Evolutionary conservation across 35 echinoderm and acorn worm species (phyloP).

Genomic region (Hemicentrotus pulcherrimus): DNA sequence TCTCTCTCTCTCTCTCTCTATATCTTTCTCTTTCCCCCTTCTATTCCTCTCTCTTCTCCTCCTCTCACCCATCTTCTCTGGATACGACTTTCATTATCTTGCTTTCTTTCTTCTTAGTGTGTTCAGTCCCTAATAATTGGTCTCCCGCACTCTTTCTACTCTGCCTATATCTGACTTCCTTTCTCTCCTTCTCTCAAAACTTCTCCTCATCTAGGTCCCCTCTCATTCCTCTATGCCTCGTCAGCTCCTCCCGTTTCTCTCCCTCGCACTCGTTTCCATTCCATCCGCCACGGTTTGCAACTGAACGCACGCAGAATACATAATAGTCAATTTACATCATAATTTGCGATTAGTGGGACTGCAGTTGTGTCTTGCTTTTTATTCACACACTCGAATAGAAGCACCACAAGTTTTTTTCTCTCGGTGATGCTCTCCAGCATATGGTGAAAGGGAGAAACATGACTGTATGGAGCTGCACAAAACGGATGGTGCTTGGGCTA

Average conservation of each 20-base stretch:
- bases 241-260: background rate
- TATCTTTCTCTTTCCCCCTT: background rate
- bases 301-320: background rate
- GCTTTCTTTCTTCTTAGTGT: background rate
- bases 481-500: background rate
- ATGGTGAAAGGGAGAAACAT: background rate
- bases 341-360: constrained; percentile 17
- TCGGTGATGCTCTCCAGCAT: background rate
- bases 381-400: background rate
- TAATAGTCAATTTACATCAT: constrained; percentile 4
- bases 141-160: background rate
- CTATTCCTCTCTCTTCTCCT: too few relatives aligned
- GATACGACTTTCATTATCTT: too few relatives aligned
- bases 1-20: background rate
- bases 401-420: background rate
- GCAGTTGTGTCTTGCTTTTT: background rate
- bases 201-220: background rate
- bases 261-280: background rate
- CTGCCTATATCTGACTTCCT: background rate
- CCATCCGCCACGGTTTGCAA: background rate
- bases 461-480: background rate
- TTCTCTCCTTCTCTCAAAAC: background rate
- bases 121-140: background rate
- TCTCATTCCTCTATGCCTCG: background rate
- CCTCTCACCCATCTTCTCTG: too few relatives aligned